Evolutionary conservation across 2,888 invertebrate genomes (phyloP), one percentile per base, ranked within the genome.

Genomic region (Tholera decimalis): DNA sequence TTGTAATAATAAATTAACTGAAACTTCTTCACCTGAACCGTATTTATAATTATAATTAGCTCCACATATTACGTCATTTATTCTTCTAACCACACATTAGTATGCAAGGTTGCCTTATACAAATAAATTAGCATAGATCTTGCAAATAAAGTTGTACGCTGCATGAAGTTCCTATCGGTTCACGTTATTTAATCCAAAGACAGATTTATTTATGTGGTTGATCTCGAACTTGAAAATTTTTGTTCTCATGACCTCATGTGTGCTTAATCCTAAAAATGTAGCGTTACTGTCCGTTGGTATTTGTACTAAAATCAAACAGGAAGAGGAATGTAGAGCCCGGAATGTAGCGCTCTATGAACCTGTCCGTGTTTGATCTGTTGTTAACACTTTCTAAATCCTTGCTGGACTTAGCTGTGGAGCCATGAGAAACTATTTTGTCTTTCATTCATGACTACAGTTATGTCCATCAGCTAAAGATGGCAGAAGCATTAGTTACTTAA

Each of bases 341-440:
- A 91, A 92, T 92, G 92, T 88, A 89, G 88, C 88, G 82, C 77
- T 82, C 85, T 83, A 85, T 86, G 87, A 87, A 89, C 86, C 83
- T 84, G 86, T 78, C 84, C 83, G 80, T 94, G 91, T 95, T 95
- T 94, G 93, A 83, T 83, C 80, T 89, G 86, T 89, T 77, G 87
- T 94, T 94, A 94, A 89, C 92, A 86, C 91, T 91, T 88, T 91
- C 89, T 88, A 88, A 90, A 90, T 89, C 91, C 92, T 90, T 88
- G 81, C 80, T 73, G 80, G 74, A 80, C 83, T 82, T 71, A 75
- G 58, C 71, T 46, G n/a, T n/a, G 37, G n/a, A 63, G 69, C 65
- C 26, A 49, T 73, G 59, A 59, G 50, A 51, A 59, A 64, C 53
- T 44, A 24, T 44, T 55, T 51, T 49, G 7, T 53, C 15, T 59